Base-by-base conservation (phyloP, 2,797 vertebrate species). In the Botia almorhae region DNA sequence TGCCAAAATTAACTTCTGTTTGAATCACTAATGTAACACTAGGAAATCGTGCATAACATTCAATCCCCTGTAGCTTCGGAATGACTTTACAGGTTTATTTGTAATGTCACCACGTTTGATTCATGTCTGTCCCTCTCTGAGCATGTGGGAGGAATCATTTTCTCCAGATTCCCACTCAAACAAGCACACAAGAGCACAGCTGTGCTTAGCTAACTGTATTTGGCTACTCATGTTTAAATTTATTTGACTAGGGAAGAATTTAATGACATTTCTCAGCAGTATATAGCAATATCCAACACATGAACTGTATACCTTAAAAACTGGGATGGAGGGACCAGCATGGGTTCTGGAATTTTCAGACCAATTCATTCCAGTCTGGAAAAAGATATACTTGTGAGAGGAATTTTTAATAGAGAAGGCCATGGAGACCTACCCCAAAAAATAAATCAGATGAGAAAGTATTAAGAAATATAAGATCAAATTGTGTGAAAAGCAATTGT, bases 1-100 rank as follows among this genome's bases (percentile, higher is more conserved):
- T 58, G 75, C 75, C 75, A 77, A 46, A 77, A n/a, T 69, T 29
- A 69, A 46, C 75, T 77, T 77, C 75, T 69, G 75, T 77, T 69
- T 58, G 33, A 77, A 60, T 60, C 65, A 48, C 51, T 21, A 77
- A 77, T 77, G 65, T 60, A 77, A 77, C 21, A 7, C 29, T 39
- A 77, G 65, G 64, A 60, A 77, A 60, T 60, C 0, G 36, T 69
- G 75, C 75, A 60, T 60, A 33, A 21, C 23, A 21, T 19, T 77
- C 53, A 77, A 33, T 69, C 55, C 75, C 75, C 21, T 69, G 21
- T 69, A 77, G 75, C 36, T 69, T 77, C 36, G 69, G 53, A 77
- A 77, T 16, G 39, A 69, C 75, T 69, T 77, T 14, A 48, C 64
- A 77, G 75, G 75, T 69, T 77, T 77, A 77, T 77, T 77, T 69